phyloP scores from a whole-genome alignment of 2,113 vertebrate species.

The Nothobranchius furzeri region DNA sequence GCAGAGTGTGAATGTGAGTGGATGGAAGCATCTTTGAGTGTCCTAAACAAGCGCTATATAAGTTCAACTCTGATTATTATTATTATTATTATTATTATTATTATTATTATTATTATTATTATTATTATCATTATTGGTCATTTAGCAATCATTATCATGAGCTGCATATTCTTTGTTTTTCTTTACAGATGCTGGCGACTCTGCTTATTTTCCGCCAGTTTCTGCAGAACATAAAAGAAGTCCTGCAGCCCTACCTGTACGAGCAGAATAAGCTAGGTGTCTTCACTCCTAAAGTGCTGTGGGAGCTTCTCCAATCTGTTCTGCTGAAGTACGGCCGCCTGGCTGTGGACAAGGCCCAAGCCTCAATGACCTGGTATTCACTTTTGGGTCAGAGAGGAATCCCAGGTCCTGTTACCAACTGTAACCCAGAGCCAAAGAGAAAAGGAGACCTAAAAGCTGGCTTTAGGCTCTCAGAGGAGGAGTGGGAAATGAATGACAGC shows the following conservation, averaged over 20 bases:
- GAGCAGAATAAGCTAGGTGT: conserved; percentile 88
- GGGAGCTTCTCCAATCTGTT: conserved; percentile 81
- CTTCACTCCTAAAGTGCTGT: conserved; percentile 80
- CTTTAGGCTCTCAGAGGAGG: conserved; percentile 89
- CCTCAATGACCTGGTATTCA: conserved; percentile 66
- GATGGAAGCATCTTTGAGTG: no score
- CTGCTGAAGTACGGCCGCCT: conserved; percentile 78
- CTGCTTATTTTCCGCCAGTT: conserved; percentile 95
- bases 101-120: no score
- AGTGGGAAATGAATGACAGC: conserved; percentile 86
- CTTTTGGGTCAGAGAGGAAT: conserved; percentile 61
- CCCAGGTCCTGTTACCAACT: conserved; percentile 21
- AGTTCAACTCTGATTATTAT: no score
- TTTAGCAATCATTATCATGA: no score
- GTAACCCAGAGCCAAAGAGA: conserved; percentile 45
- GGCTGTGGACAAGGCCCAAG: conserved; percentile 66
- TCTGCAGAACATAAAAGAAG: conserved; percentile 93
- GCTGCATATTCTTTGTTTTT: not conserved
- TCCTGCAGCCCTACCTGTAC: conserved; percentile 92
- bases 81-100: no score
- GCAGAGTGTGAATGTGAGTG: no score
- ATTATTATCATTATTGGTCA: no score
- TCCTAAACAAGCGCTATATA: no score
- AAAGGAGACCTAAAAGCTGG: conserved; percentile 84
- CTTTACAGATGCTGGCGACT: conserved; percentile 90